These are phyloP conservation scores for Lithobius niger DNA, from an alignment of 1,140 invertebrate genomes.

Conservation along the genomic window DNA sequence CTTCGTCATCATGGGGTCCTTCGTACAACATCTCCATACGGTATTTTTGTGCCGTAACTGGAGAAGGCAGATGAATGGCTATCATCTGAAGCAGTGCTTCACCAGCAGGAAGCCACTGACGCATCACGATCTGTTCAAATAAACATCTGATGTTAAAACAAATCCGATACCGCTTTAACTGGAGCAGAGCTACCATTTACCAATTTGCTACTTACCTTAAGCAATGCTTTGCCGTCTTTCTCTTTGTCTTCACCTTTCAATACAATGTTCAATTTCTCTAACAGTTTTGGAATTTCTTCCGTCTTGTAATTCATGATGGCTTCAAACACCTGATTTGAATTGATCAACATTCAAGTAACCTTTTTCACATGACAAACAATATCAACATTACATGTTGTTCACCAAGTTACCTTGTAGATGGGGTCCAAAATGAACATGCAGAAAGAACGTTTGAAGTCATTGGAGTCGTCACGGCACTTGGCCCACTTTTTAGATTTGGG, in stretches of 20 bases:
- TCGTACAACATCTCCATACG: conserved; percentile 99
- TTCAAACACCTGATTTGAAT: conserved; percentile 63
- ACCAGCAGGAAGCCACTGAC: conserved; percentile 97
- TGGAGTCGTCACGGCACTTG: conserved; percentile 62
- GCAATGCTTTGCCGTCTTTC: conserved; percentile 78
- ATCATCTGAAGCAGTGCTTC: conserved; percentile 99
- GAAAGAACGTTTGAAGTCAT: conserved; percentile 92
- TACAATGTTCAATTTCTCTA: conserved; percentile 82
- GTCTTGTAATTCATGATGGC: conserved; percentile 97
- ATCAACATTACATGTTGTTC: conserved; percentile 1
- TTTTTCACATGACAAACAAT: conserved; percentile 9
- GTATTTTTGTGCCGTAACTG: conserved; percentile 97
- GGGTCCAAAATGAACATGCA: conserved; percentile 97
- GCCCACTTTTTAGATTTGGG: conserved; percentile 95
- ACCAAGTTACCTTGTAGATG: conserved; percentile 73
- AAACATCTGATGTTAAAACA: not conserved
- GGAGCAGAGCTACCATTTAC: not conserved
- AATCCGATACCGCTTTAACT: not conserved
- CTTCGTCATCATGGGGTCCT: conserved; percentile 94
- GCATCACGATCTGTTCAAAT: conserved; percentile 68
- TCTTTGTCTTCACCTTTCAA: conserved; percentile 91
- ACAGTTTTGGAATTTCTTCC: conserved; percentile 72
- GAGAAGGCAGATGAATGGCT: conserved; percentile 97
- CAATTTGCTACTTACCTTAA: conserved; percentile 45
- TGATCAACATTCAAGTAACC: conserved; percentile 10